phyloP scores from a whole-genome alignment of 2,797 vertebrate genomes.

The Sebastolobus alascanus region DNA sequence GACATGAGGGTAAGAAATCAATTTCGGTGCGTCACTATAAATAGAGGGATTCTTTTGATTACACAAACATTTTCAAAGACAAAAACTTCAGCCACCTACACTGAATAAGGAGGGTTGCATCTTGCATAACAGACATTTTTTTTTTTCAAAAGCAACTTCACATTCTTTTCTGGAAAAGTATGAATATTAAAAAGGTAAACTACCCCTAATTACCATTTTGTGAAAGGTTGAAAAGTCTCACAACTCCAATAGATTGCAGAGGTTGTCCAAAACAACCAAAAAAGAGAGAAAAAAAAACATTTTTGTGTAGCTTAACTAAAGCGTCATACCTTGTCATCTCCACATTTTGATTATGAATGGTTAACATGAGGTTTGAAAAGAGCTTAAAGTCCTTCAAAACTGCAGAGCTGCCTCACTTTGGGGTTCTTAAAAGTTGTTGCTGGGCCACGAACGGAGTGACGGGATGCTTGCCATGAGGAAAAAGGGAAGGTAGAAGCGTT shows the following conservation, averaged over 20 bases:
- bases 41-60: slow-evolving; percentile 74
- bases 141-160: slow-evolving; percentile 79
- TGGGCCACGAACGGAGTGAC: slow-evolving; percentile 61
- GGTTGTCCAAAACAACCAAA: slow-evolving; percentile 54
- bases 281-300: slow-evolving; percentile 17
- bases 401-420: slow-evolving; percentile 83
- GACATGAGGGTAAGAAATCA: slow-evolving; percentile 57
- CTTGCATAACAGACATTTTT: slow-evolving; percentile 66
- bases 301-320: slow-evolving; percentile 67
- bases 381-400: slow-evolving; percentile 77
- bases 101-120: slow-evolving; percentile 68
- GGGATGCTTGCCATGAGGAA: slow-evolving; percentile 55
- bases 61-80: slow-evolving; percentile 79
- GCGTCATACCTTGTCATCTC: slow-evolving; percentile 63
- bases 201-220: slow-evolving; percentile 66
- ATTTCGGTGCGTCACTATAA: slow-evolving; percentile 72
- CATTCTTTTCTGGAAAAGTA: slow-evolving; percentile 84
- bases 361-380: slow-evolving; percentile 64
- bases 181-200: slow-evolving; percentile 82
- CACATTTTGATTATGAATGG: slow-evolving; percentile 64
- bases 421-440: slow-evolving; percentile 62
- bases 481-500: slow-evolving; percentile 72
- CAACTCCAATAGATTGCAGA: slow-evolving; percentile 58
- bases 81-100: slow-evolving; percentile 78
- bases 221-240: slow-evolving; percentile 65